phyloP scores from a whole-genome alignment of 2,113 vertebrate species.

The Pavo muticus region DNA sequence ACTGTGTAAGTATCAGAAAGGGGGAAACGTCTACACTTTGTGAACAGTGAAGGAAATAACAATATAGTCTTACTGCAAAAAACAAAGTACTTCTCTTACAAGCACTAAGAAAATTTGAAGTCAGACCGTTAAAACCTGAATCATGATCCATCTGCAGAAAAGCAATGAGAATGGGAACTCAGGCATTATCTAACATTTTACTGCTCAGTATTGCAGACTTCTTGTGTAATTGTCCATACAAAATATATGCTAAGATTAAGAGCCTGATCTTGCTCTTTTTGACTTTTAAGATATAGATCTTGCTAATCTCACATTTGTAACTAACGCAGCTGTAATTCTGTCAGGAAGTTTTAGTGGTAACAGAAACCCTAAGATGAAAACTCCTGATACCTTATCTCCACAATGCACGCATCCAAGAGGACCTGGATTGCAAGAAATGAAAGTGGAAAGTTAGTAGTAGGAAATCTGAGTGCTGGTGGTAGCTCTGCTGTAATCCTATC shows the following conservation, averaged over 20 bases:
- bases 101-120: neutral
- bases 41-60: neutral
- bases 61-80: neutral
- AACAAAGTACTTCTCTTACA: neutral
- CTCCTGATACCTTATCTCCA: constrained; percentile 8
- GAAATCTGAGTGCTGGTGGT: neutral
- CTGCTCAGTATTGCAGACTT: neutral
- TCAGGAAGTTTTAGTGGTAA: constrained; percentile 4
- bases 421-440: neutral
- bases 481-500: neutral
- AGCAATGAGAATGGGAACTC: neutral
- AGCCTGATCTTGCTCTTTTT: neutral
- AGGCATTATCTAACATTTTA: neutral
- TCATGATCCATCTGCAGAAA: neutral
- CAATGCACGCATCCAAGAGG: neutral
- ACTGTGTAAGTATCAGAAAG: neutral
- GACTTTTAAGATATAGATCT: neutral
- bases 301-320: neutral
- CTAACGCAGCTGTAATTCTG: constrained; percentile 20
- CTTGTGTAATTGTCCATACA: neutral
- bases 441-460: neutral
- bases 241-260: neutral
- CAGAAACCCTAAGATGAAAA: constrained; percentile 12
- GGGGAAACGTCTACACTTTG: neutral
- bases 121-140: neutral